These are phyloP conservation scores for Antigone vipio DNA, from an alignment of 2,113 vertebrate genomes.

Conservation along the genomic window DNA sequence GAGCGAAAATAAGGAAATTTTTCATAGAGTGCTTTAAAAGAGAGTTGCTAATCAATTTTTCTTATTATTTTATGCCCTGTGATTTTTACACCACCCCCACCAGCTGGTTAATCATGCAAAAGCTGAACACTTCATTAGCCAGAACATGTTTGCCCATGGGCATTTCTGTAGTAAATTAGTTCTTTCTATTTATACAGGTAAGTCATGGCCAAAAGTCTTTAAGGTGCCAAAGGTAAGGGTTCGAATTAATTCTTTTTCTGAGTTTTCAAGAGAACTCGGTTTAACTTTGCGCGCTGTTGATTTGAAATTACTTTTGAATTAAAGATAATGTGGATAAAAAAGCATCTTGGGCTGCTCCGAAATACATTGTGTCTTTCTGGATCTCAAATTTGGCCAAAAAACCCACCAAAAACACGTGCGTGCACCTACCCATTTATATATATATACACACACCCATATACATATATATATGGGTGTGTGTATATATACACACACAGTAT, in stretches of 20 bases:
- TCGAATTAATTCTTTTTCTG: constrained; percentile 71
- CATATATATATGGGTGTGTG: too few relatives aligned
- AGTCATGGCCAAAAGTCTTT: constrained; percentile 83
- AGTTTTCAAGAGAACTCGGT: constrained; percentile 50
- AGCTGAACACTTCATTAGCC: constrained; percentile 95
- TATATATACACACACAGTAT: background rate
- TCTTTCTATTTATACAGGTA: constrained; percentile 89
- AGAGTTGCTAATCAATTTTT: constrained; percentile 91
- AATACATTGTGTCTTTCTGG: background rate
- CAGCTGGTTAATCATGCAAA: constrained; percentile 94
- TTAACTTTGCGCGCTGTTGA: constrained; percentile 39
- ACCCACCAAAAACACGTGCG: background rate
- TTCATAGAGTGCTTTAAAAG: constrained; percentile 80
- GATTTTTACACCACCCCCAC: constrained; percentile 90
- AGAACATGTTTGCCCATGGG: constrained; percentile 92
- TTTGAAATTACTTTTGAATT: constrained; percentile 47
- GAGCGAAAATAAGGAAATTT: constrained; percentile 51
- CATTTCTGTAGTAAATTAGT: constrained; percentile 85
- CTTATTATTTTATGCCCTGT: constrained; percentile 92
- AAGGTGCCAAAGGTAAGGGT: constrained; percentile 80
- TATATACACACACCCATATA: too few relatives aligned
- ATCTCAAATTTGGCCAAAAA: background rate
- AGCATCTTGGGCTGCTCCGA: background rate
- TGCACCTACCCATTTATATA: background rate
- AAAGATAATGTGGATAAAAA: background rate